Percentiles rank a stretch among this genome's conserved stretches.
These are phyloP conservation scores for Pangasius macronema DNA, from an alignment of 2,797 vertebrate genomes.

Conservation along the genomic window DNA sequence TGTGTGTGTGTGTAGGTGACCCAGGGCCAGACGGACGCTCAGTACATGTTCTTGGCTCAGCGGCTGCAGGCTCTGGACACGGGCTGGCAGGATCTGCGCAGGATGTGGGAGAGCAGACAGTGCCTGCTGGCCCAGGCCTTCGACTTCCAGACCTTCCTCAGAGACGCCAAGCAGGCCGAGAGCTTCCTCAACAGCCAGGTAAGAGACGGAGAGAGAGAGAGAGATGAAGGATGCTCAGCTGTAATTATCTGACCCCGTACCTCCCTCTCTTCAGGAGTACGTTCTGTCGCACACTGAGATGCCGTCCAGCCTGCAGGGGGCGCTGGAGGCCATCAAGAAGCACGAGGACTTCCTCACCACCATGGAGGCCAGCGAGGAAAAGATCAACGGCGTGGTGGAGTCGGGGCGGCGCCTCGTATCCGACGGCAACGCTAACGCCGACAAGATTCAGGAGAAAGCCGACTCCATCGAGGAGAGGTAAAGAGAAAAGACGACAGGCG, in stretches of 20 bases:
- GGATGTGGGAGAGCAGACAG: conserved; percentile 94
- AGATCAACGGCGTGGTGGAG: conserved; percentile 85
- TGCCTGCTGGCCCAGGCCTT: conserved; percentile 86
- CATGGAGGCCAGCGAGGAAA: conserved; percentile 91
- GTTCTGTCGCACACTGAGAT: conserved; percentile 91
- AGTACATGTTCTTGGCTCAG: conserved; percentile 88
- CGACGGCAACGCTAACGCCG: conserved; percentile 80
- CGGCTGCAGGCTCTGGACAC: conserved; percentile 89
- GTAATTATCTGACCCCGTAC: neutral
- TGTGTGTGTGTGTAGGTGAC: conserved; percentile 64
- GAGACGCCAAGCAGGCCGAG: conserved; percentile 92
- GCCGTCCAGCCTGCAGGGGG: conserved; percentile 86
- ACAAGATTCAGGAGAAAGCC: conserved; percentile 92
- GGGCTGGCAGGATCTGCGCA: conserved; percentile 90
- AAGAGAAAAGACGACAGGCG: conserved; percentile 17
- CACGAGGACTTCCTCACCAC: conserved; percentile 92
- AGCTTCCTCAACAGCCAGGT: conserved; percentile 95
- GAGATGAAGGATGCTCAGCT: no score
- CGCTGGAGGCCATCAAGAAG: conserved; percentile 89
- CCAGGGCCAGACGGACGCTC: conserved; percentile 86
- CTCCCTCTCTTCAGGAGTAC: conserved; percentile 79
- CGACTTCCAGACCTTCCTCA: conserved; percentile 89
- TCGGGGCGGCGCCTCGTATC: conserved; percentile 84
- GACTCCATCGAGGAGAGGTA: conserved; percentile 91
- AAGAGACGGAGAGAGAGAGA: conserved; percentile 32